Base-by-base conservation (phyloP, 2,888 invertebrate species). In the Taenaris catops region DNA sequence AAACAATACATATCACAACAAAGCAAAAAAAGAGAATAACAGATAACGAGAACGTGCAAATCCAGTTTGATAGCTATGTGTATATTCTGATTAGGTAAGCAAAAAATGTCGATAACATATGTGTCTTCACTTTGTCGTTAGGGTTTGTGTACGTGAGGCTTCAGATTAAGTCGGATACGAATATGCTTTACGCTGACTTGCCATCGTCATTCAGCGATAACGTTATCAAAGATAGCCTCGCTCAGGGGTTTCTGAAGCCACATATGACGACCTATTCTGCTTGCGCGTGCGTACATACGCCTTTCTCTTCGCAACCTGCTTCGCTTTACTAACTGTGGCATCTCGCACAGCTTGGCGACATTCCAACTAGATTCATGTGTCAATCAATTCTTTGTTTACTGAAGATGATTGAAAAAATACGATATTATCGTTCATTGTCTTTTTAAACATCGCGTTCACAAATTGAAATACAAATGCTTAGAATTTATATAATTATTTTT, bases 161-260 rank as follows among this genome's bases (percentile, higher is more conserved):
- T 19, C 28, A 19, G 10, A 19, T 24, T 27, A 10, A 24, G 9
- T 11, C 20, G 33, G 14, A 23, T 33, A 28, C 17, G 4, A 29
- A 48, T n/a, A 53, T 44, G 49, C 45, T 53, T 49, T 46, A 46
- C 45, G 43, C 35, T 41, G 51, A 46, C 42, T 45, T 48, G 55
- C 52, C 54, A 51, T 51, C 48, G 36, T 34, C 43, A 38, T 38
- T 35, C 35, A 8, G 20, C 42, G 81, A 81, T 84, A 84, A 79
- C 73, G 72, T 73, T 81, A 84, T 83, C 83, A 73, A 65, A 60
- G 69, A 73, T 78, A 80, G 79, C 84, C 84, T 83, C 69, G 83
- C 64, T 60, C 62, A 64, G 67, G 57, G 59, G 78, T 80, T 79
- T 83, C 80, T 79, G 69, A 51, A 61, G 58, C 59, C 54, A 53